Conservation (phyloP, 2,797 vertebrate species). For the Danio aesculapii region DNA sequence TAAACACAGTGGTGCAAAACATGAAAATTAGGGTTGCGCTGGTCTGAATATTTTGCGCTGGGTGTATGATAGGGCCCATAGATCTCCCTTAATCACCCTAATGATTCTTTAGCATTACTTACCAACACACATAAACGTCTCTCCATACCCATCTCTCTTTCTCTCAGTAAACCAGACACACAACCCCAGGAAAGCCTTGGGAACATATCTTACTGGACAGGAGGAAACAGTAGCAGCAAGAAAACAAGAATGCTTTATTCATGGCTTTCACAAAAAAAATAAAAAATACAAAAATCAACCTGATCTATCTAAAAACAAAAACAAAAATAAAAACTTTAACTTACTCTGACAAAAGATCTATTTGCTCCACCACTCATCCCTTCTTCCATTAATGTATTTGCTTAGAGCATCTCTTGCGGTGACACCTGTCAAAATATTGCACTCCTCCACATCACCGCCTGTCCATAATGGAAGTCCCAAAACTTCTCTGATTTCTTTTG, state of each 20-base stretch:
- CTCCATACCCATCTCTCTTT: conserved; percentile 37
- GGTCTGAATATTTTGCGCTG: too few species aligned
- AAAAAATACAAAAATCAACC: background rate
- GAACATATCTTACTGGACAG: conserved; percentile 25
- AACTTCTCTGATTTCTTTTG: background rate
- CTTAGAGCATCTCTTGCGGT: conserved; percentile 23
- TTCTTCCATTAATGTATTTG: background rate
- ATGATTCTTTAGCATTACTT: conserved; percentile 21
- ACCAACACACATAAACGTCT: conserved; percentile 39
- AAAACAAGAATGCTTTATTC: background rate
- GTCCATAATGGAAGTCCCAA: conserved; percentile 1
- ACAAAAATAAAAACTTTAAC: background rate
- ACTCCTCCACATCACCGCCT: conserved; percentile 10
- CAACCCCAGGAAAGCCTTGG: conserved; percentile 34
- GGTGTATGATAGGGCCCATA: too few species aligned
- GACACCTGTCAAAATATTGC: conserved; percentile 37
- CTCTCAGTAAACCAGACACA: conserved; percentile 39
- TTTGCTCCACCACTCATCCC: background rate
- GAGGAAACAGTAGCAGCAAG: background rate
- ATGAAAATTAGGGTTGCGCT: too few species aligned
- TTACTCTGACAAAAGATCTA: background rate
- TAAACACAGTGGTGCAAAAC: too few species aligned
- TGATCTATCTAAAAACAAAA: background rate
- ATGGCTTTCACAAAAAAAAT: background rate
- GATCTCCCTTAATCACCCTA: conserved; percentile 47